A percentile compares a stretch with the other conserved stretches of the same genome.
Conservation (phyloP, 1,140 invertebrate genomes). For the Drosophila teissieri region DNA sequence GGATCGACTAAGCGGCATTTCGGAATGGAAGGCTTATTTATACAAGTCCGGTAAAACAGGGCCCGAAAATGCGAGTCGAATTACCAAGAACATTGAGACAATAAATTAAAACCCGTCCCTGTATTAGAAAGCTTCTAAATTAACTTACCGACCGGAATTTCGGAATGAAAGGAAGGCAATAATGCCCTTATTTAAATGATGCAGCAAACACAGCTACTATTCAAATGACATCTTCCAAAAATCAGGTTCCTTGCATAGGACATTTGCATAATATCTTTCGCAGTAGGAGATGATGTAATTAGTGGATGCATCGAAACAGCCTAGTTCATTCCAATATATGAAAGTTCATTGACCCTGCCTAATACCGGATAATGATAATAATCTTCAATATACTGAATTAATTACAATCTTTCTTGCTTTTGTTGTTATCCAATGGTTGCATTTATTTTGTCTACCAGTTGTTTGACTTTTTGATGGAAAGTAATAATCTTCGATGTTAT, state of each 20-base stretch:
- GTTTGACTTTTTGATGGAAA: background rate
- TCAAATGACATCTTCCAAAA: background rate
- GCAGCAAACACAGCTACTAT: background rate
- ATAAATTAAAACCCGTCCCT: slow-evolving; percentile 23
- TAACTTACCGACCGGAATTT: slow-evolving; percentile 1
- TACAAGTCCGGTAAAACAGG: slow-evolving; percentile 27
- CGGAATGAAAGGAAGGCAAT: background rate
- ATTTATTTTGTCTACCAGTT: slow-evolving; percentile 28
- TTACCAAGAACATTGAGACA: background rate
- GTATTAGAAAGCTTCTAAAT: slow-evolving; percentile 30
- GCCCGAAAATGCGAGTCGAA: slow-evolving; percentile 2
- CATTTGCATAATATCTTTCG: slow-evolving; percentile 21
- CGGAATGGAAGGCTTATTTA: slow-evolving; percentile 54
- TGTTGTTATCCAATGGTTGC: slow-evolving; percentile 10
- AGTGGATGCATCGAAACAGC: background rate
- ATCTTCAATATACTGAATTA: slow-evolving; percentile 3
- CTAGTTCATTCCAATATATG: background rate
- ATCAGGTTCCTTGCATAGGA: slow-evolving; percentile 24
- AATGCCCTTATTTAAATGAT: slow-evolving; percentile 25
- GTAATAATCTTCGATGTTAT: background rate
- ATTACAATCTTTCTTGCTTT: background rate
- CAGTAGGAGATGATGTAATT: slow-evolving; percentile 18
- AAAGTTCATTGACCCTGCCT: slow-evolving; percentile 22
- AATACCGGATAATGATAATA: slow-evolving; percentile 15
- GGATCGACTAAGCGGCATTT: slow-evolving; percentile 55